phyloP scores from a whole-genome alignment of 2,113 vertebrate species.

The Sturnira hondurensis region DNA sequence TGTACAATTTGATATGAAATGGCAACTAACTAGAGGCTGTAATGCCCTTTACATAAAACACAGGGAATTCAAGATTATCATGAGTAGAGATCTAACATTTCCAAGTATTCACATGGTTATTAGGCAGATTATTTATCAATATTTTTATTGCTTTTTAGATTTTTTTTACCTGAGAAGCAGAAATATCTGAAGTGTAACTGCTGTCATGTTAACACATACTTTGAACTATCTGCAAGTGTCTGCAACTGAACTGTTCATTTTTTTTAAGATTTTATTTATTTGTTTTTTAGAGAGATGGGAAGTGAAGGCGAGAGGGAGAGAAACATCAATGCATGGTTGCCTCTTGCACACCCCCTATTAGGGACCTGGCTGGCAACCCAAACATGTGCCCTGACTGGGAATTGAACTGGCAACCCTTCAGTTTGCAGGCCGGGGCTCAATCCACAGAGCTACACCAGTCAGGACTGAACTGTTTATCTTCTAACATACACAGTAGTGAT shows the following conservation, averaged over 20 bases:
- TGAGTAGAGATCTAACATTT: not conserved
- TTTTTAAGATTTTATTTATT: too few relatives aligned
- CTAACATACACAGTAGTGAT: not conserved
- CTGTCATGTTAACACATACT: not conserved
- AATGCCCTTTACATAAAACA: not conserved
- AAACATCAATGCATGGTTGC: too few relatives aligned
- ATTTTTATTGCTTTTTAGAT: not conserved
- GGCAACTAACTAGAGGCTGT: not conserved
- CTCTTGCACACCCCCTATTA: too few relatives aligned
- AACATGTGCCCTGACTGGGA: too few relatives aligned
- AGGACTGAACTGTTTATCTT: not conserved
- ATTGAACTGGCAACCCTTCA: too few relatives aligned
- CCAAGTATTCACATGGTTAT: not conserved
- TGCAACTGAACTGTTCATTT: conserved; percentile 15
- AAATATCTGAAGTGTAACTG: conserved; percentile 1
- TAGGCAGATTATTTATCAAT: not conserved
- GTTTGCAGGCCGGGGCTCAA: too few relatives aligned
- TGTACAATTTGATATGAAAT: not conserved
- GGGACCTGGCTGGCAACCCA: too few relatives aligned
- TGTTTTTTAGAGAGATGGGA: too few relatives aligned
- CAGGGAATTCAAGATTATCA: not conserved
- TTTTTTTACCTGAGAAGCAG: not conserved
- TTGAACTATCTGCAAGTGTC: not conserved
- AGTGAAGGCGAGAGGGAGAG: too few relatives aligned
- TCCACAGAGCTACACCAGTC: too few relatives aligned